A percentile compares a stretch with the other conserved stretches of the same genome.
Conservation (phyloP, 2,888 invertebrate genomes). For the Syrphus vitripennis region DNA sequence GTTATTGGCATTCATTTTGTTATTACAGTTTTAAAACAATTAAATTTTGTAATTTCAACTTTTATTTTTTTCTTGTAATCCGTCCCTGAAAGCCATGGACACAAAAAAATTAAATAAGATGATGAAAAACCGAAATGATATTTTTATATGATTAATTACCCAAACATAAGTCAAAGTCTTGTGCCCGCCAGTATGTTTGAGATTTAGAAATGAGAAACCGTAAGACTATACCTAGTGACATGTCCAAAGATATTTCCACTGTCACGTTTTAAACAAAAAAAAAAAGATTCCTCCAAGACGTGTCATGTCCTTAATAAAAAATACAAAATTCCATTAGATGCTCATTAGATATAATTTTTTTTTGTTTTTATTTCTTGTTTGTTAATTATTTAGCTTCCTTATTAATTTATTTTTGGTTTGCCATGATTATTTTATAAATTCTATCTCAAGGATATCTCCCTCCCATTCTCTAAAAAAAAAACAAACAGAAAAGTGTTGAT, state of each 20-base stretch:
- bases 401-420: neutral
- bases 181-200: constrained; percentile 18
- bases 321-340: constrained; percentile 64
- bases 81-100: neutral
- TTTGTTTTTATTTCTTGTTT: neutral
- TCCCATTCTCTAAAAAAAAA: neutral
- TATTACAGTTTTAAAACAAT: no score
- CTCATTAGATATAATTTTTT: constrained; percentile 54
- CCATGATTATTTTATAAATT: constrained; percentile 3
- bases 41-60: no score
- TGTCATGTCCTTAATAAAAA: constrained; percentile 66
- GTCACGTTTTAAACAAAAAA: neutral
- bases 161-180: constrained; percentile 67
- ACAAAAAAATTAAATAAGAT: neutral
- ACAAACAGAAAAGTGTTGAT: constrained; percentile 32
- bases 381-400: constrained; percentile 56
- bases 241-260: constrained; percentile 27
- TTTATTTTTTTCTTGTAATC: neutral
- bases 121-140: constrained; percentile 52
- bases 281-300: constrained; percentile 29
- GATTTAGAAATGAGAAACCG: constrained; percentile 48
- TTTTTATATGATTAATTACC: constrained; percentile 69
- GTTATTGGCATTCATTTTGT: no score
- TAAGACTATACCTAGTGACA: constrained; percentile 49
- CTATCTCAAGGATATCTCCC: constrained; percentile 55